Conservation (phyloP, 2,113 vertebrate species). For the Hippocampus barbouri region DNA sequence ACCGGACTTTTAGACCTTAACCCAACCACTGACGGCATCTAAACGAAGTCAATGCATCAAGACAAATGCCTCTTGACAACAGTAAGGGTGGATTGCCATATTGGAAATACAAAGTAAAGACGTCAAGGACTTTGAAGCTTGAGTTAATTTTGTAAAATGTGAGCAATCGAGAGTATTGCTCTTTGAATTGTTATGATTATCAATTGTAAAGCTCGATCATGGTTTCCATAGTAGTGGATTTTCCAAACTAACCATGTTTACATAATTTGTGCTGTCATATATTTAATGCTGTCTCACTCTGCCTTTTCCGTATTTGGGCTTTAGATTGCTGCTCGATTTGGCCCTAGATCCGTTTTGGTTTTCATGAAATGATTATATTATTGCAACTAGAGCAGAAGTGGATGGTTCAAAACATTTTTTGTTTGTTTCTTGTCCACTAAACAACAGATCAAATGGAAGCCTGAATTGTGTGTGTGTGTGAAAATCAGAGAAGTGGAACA, state of each 20-base stretch:
- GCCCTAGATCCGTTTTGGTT: not conserved
- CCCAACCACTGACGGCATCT: too few species aligned
- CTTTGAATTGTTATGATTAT: not conserved
- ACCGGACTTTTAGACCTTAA: too few species aligned
- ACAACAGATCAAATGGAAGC: not conserved
- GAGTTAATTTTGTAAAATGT: slow-evolving; percentile 12
- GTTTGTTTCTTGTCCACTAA: not conserved
- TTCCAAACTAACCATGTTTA: slow-evolving; percentile 1
- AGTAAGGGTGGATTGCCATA: slow-evolving; percentile 9
- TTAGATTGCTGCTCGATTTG: not conserved
- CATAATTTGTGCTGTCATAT: not conserved
- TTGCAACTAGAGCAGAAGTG: not conserved
- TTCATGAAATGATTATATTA: not conserved
- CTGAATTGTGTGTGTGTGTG: slow-evolving; percentile 12
- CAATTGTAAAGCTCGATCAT: not conserved
- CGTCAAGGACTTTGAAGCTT: slow-evolving; percentile 6
- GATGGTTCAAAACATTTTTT: not conserved
- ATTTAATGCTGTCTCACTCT: not conserved
- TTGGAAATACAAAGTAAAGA: slow-evolving; percentile 3
- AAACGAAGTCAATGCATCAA: not conserved
- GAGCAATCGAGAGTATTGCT: not conserved
- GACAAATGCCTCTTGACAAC: not conserved
- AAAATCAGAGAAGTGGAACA: slow-evolving; percentile 8
- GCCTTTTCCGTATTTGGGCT: not conserved
- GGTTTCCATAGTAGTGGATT: not conserved